Evolutionary conservation across 2,113 vertebrate species (phyloP).

Genomic region (Pipra filicauda): DNA sequence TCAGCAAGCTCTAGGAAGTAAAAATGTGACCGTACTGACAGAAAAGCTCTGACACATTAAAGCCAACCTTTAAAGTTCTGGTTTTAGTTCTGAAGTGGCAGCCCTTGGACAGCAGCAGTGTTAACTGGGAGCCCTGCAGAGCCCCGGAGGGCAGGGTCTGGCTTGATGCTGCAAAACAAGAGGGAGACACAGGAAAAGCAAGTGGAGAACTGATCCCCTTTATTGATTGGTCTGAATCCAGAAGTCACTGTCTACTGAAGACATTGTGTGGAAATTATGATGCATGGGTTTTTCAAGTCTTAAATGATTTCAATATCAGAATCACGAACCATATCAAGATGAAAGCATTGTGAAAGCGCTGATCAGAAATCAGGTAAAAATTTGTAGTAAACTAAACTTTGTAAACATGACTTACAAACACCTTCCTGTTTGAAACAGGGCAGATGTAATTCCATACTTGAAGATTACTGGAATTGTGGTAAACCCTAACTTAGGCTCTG

Average conservation of each 20-base stretch:
- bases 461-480: slow-evolving; percentile 36
- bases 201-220: slow-evolving; percentile 85
- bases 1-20: background rate
- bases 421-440: slow-evolving; percentile 47
- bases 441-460: slow-evolving; percentile 52
- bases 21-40: background rate
- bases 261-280: slow-evolving; percentile 78
- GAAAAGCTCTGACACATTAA: background rate
- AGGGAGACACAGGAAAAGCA: slow-evolving; percentile 63
- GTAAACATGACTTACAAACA: slow-evolving; percentile 52
- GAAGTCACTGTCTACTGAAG: slow-evolving; percentile 82
- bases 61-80: background rate
- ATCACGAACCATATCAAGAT: slow-evolving; percentile 52
- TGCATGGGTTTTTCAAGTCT: slow-evolving; percentile 84
- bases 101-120: background rate
- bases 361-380: slow-evolving; percentile 52
- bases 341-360: slow-evolving; percentile 55
- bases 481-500: slow-evolving; percentile 59
- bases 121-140: background rate
- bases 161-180: slow-evolving; percentile 60
- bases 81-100: background rate
- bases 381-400: slow-evolving; percentile 40
- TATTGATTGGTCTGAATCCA: slow-evolving; percentile 88
- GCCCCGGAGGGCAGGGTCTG: background rate
- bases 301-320: slow-evolving; percentile 68